A percentile compares a stretch with the other conserved stretches of the same genome.
Evolutionary conservation across 2,888 invertebrate species (phyloP).

Genomic region (Nebria salina): DNA sequence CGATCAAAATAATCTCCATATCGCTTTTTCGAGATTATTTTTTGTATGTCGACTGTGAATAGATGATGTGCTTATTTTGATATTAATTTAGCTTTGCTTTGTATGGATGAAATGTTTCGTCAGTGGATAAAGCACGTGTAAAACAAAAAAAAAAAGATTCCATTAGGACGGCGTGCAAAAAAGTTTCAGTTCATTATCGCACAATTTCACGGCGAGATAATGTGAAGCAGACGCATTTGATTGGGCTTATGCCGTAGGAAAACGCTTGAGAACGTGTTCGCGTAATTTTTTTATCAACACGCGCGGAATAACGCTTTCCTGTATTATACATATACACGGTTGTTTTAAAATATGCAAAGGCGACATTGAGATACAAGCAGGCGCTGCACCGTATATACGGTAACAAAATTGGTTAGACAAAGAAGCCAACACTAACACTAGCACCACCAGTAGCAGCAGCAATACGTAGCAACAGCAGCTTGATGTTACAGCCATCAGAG

Average conservation of each 20-base stretch:
- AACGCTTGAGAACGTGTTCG: not conserved
- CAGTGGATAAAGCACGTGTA: not conserved
- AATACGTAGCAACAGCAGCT: not conserved
- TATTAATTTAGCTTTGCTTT: no score
- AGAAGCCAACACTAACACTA: not conserved
- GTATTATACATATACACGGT: conserved; percentile 1
- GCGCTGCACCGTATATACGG: not conserved
- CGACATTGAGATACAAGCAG: conserved; percentile 6
- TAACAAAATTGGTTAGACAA: not conserved
- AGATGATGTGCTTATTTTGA: no score
- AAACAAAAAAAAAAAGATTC: not conserved
- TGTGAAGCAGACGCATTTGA: not conserved
- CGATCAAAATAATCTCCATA: no score
- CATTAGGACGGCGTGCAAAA: not conserved
- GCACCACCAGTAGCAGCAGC: no score
- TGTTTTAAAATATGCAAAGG: conserved; percentile 19
- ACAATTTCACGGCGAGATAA: not conserved
- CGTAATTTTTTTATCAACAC: not conserved
- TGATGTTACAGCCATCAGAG: not conserved
- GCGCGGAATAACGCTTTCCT: not conserved
- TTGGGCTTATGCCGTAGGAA: not conserved
- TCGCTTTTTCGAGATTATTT: no score
- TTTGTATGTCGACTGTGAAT: no score
- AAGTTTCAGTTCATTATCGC: not conserved
- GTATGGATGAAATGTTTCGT: not conserved